phyloP scores from a whole-genome alignment of 2,888 invertebrate genomes.

The Alitta virens region DNA sequence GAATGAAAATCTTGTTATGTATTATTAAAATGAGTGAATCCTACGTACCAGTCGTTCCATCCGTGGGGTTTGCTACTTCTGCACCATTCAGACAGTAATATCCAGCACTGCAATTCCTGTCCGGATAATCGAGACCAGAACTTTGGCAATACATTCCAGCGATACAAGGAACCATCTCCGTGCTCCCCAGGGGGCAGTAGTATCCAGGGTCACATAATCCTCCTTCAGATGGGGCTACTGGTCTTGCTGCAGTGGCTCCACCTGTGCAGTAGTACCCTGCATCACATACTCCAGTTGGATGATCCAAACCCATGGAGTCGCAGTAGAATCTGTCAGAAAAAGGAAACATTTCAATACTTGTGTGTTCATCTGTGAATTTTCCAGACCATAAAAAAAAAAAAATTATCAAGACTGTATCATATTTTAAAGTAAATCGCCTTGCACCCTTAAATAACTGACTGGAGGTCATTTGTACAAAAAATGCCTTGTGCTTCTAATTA shows the following conservation, averaged over 20 bases:
- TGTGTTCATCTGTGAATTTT: not conserved
- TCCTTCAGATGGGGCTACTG: constrained; percentile 19
- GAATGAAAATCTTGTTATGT: too few species aligned
- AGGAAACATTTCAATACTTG: not conserved
- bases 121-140: constrained; percentile 39
- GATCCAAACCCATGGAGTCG: constrained; percentile 39
- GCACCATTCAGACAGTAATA: constrained; percentile 34
- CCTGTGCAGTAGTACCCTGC: constrained; percentile 50
- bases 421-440: too few species aligned
- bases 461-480: too few species aligned
- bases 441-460: too few species aligned
- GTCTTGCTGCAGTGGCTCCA: constrained; percentile 36
- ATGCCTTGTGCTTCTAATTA: too few species aligned
- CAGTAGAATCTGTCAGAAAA: constrained; percentile 48
- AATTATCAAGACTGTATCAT: too few species aligned
- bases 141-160: constrained; percentile 47
- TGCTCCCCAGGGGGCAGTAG: constrained; percentile 25
- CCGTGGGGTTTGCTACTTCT: constrained; percentile 23
- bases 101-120: constrained; percentile 46
- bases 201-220: constrained; percentile 22
- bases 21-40: too few species aligned
- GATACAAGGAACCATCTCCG: constrained; percentile 32
- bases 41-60: constrained; percentile 27
- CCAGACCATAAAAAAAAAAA: too few species aligned
- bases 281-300: constrained; percentile 46